Evolutionary conservation across 2,888 invertebrate species (phyloP).

Genomic region (Lingula anatina): DNA sequence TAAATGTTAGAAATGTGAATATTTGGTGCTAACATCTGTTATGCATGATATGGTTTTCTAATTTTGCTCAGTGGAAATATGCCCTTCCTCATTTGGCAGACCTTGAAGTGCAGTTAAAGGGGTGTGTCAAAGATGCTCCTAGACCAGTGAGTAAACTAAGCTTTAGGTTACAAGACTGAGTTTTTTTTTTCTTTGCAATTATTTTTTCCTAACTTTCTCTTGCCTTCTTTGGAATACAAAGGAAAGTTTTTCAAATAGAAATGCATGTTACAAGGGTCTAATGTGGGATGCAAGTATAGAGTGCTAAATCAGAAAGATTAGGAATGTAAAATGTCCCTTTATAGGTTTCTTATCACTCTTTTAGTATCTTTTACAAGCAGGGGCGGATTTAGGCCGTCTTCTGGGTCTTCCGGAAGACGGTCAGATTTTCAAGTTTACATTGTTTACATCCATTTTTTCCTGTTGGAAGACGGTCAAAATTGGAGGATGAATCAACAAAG

Average conservation of each 20-base stretch:
- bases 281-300: neutral
- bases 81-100: slow-evolving; percentile 34
- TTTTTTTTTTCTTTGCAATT: neutral
- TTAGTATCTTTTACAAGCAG: too few species aligned
- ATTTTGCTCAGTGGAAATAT: slow-evolving; percentile 37
- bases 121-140: slow-evolving; percentile 15
- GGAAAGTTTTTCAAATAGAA: slow-evolving; percentile 2
- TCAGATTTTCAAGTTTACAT: too few species aligned
- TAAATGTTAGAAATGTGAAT: too few species aligned
- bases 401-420: too few species aligned
- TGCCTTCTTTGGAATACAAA: slow-evolving; percentile 1
- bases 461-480: too few species aligned
- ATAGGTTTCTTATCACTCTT: too few species aligned
- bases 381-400: too few species aligned
- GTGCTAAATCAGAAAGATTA: too few species aligned
- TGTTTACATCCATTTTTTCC: too few species aligned
- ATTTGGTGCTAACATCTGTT: neutral
- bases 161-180: neutral
- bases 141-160: slow-evolving; percentile 7
- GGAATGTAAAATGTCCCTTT: too few species aligned
- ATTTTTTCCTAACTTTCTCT: neutral
- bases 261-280: neutral
- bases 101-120: slow-evolving; percentile 34
- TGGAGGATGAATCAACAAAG: too few species aligned
- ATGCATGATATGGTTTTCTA: slow-evolving; percentile 1